Base-by-base conservation (phyloP, 1,140 invertebrate genomes). In the Samia ricini region DNA sequence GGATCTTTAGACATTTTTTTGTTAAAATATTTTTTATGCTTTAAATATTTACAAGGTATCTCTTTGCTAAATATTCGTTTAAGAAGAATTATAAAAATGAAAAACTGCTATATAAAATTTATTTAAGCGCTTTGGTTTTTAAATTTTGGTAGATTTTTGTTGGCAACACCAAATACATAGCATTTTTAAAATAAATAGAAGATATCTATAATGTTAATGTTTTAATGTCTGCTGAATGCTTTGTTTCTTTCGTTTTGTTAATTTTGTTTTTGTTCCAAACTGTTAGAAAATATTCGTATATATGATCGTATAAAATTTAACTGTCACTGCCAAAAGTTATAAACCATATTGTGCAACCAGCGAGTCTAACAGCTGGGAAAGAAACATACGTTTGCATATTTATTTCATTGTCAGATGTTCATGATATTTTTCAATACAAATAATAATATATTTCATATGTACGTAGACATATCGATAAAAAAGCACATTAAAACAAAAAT, bases 1-100 rank as follows among this genome's bases (percentile, higher is more conserved):
- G 60, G 56, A 67, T 75, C 62, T 76, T 72, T 71, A 69, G 62
- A 72, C 60, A 70, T 66, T 75, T 75, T 56, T 82, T 83, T 68
- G 51, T 79, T 82, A 81, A 76, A 76, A 81, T 81, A 36, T 20
- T 23, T 23, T 59, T 59, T 48, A 49, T 49, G 57, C 24, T 36
- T 2, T 12, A 48, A 10, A 21, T 24, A 26, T 26, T 26, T 8
- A 26, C 8, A 26, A 8, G 4, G 3, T 8, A 26, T 8, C 8
- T 26, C 26, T 26, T 26, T 26, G 26, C 8, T 8, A 26, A 26
- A 26, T 8, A 8, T 26, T 26, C 26, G 3, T 26, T 26, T 3
- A 26, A 26, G 8, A 3, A 26, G 3, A 42, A 42, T 42, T 42
- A 5, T 29, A 29, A 29, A 29, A 10, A 29, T 42, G 10, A 42